Evolutionary conservation across 2,113 vertebrate genomes (phyloP).

Genomic region (Atherinomorus stipes): DNA sequence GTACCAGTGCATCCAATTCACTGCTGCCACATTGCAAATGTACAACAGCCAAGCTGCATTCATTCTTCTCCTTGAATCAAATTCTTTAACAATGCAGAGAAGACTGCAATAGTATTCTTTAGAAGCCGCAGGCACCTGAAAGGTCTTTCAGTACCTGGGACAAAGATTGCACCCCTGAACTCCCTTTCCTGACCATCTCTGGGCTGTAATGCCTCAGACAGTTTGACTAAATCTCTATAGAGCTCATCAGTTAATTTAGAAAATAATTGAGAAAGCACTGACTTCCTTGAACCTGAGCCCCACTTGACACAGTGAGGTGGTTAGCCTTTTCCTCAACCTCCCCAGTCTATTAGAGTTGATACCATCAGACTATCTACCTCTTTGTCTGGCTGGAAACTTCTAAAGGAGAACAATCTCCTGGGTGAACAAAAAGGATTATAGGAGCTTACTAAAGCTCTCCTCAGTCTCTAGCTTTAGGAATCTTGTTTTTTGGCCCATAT

Average conservation of each 20-base stretch:
- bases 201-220: conserved; percentile 40
- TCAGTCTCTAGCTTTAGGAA: conserved; percentile 72
- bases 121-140: conserved; percentile 25
- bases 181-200: conserved; percentile 23
- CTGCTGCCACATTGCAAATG: background rate
- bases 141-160: conserved; percentile 49
- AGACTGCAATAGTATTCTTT: conserved; percentile 16
- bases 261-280: conserved; percentile 77
- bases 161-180: conserved; percentile 39
- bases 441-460: conserved; percentile 77
- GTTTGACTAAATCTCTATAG: conserved; percentile 53
- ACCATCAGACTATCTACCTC: conserved; percentile 77
- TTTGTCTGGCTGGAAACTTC: conserved; percentile 80
- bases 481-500: conserved; percentile 55
- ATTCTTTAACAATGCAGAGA: conserved; percentile 26
- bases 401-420: conserved; percentile 79
- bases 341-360: conserved; percentile 80
- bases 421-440: conserved; percentile 81
- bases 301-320: conserved; percentile 74
- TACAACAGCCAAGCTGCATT: background rate
- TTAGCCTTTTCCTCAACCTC: conserved; percentile 80
- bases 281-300: conserved; percentile 70
- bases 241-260: conserved; percentile 73
- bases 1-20: background rate
- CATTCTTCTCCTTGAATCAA: conserved; percentile 9